These are phyloP conservation scores for Urocolius indicus DNA, from an alignment of 2,113 vertebrate species.

Conservation along the genomic window DNA sequence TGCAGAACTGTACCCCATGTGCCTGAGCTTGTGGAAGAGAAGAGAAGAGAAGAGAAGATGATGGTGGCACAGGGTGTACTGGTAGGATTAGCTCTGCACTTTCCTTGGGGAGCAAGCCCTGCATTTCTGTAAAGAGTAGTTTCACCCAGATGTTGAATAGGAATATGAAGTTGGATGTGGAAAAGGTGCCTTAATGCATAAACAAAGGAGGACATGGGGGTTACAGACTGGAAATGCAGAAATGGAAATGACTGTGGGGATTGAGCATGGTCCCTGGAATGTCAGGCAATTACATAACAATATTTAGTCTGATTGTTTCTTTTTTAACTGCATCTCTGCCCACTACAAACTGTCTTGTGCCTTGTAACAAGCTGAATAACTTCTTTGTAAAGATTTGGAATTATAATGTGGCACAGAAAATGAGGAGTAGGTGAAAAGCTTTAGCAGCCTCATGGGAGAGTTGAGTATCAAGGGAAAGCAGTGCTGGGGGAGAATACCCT, in stretches of 20 bases:
- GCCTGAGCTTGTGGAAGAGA: background rate
- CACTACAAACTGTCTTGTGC: background rate
- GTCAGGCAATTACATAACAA: background rate
- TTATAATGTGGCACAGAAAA: background rate
- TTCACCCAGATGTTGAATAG: background rate
- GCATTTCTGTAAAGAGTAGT: background rate
- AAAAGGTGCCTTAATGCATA: background rate
- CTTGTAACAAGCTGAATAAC: background rate
- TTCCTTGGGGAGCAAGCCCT: background rate
- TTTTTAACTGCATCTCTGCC: background rate
- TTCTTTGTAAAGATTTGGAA: background rate
- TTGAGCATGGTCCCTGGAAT: background rate
- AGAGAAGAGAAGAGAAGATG: background rate
- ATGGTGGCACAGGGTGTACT: rapidly evolving
- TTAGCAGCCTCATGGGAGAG: background rate
- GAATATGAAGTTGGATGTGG: background rate
- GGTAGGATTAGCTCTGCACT: background rate
- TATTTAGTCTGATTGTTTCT: background rate
- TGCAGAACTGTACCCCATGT: background rate
- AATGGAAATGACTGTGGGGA: background rate
- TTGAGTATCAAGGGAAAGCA: background rate
- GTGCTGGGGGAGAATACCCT: background rate
- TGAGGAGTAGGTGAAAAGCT: background rate
- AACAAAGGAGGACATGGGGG: background rate
- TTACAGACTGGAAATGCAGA: background rate